Base-by-base conservation (phyloP, 2,113 vertebrate genomes). In the Scortum barcoo region DNA sequence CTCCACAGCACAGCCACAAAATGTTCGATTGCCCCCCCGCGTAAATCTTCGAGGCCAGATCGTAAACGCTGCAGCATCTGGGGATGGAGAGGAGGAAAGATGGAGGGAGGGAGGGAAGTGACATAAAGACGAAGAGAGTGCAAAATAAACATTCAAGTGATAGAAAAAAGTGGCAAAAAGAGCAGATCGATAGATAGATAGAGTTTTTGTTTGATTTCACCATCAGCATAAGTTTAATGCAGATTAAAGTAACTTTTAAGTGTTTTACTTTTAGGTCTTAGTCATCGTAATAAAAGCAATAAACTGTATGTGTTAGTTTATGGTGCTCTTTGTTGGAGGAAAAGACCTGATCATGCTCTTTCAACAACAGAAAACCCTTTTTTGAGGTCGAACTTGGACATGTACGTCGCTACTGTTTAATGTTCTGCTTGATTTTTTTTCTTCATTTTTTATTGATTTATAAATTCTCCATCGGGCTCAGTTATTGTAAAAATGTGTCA, bases 21-120 rank as follows among this genome's bases (percentile, higher is more conserved):
- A 69, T 76, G 80, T 81, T 88, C 48, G 80, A 53, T 78, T 73
- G 85, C 80, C 77, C 74, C 77, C 74, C 72, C 14, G 67, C 36
- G 42, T 80, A 80, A 84, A 87, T 89, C 80, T 75, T 63, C 61
- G 73, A 72, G 62, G 11, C 22, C 30, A 12, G 71, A 57, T 54
- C 22, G 13, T 78, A 66, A 86, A 30, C 30, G 74, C 53, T 24
- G 2, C 26, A 14, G 69, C 70, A 60, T 66, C 33, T 50, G 40
- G 48, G 54, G 19, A 40, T 4, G 8, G 33, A 54, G 50, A 38
- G n/a, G 44, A 19, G 12, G 57, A 20, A 19, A 5, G 66, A 33
- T 42, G 30, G 67, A 56, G 20, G 26, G 16, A 42, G 11, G 19
- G 13, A 66, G 14, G 11, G 11, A 11, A 24, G 17, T 36, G 28